A percentile compares a stretch with the other conserved stretches of the same genome.
These are phyloP conservation scores for Lepidothrix coronata DNA, from an alignment of 2,113 vertebrate species.

Conservation along the genomic window DNA sequence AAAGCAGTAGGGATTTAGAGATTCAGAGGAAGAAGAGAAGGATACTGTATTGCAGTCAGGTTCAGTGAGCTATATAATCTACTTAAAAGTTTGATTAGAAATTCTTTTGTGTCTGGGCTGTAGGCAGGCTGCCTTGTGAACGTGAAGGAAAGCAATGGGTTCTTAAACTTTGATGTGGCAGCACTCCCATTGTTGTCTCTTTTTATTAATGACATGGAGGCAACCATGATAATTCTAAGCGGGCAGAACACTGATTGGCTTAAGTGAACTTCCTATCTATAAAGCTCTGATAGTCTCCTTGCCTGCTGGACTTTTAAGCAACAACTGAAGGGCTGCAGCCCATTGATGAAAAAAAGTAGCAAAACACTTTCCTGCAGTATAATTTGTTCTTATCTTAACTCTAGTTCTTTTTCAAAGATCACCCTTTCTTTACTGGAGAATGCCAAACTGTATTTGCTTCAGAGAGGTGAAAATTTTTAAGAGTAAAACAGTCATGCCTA, in stretches of 20 bases:
- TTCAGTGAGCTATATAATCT: slow-evolving; percentile 26
- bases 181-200: background rate
- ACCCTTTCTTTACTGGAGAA: background rate
- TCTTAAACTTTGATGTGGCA: background rate
- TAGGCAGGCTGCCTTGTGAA: background rate
- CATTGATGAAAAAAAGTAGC: background rate
- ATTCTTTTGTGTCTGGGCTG: background rate
- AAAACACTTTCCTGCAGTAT: background rate
- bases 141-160: background rate
- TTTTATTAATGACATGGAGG: slow-evolving; percentile 2
- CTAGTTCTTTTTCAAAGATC: background rate
- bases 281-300: background rate
- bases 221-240: background rate
- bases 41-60: background rate
- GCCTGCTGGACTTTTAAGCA: slow-evolving; percentile 1
- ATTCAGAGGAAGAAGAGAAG: background rate
- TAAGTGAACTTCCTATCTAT: background rate
- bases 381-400: slow-evolving; percentile 5
- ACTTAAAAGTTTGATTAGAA: slow-evolving; percentile 35
- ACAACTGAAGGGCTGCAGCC: background rate
- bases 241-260: background rate
- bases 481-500: background rate
- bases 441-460: background rate
- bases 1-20: background rate
- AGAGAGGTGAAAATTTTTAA: background rate